Conservation (phyloP, 2,888 invertebrate genomes). For the Pelosia muscerda region DNA sequence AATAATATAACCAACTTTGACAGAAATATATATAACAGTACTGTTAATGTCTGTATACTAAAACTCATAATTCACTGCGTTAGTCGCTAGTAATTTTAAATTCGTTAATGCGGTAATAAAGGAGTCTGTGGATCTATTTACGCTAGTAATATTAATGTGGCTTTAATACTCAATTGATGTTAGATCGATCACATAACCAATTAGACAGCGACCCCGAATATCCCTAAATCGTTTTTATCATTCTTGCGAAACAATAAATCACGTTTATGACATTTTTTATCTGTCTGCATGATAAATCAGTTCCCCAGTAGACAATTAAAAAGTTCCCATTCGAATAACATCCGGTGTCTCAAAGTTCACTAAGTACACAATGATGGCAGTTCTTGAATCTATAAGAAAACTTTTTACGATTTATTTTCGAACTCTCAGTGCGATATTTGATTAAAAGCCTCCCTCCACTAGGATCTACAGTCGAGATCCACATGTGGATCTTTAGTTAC, state of each 20-base stretch:
- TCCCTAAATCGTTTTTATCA: not conserved
- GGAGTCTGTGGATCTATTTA: no score
- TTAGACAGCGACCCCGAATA: no score
- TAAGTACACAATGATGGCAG: not conserved
- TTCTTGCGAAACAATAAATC: not conserved
- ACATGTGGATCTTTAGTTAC: no score
- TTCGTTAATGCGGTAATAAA: no score
- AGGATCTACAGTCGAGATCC: no score
- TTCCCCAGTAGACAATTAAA: constrained; percentile 17
- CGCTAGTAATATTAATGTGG: no score
- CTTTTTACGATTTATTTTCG: constrained; percentile 19
- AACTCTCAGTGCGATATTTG: not conserved
- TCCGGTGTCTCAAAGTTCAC: constrained; percentile 13
- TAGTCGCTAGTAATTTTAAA: no score
- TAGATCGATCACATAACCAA: not conserved
- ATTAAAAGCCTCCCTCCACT: no score
- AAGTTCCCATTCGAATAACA: constrained; percentile 14
- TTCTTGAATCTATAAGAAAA: constrained; percentile 3
- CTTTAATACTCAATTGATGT: not conserved
- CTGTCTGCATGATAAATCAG: constrained; percentile 7
- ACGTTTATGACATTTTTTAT: not conserved
- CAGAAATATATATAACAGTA: no score
- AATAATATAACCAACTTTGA: no score
- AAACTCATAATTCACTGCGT: no score
- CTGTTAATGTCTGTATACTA: no score